Base-by-base conservation (phyloP, 1,140 invertebrate genomes). In the Drosophila pseudoananassae region DNA sequence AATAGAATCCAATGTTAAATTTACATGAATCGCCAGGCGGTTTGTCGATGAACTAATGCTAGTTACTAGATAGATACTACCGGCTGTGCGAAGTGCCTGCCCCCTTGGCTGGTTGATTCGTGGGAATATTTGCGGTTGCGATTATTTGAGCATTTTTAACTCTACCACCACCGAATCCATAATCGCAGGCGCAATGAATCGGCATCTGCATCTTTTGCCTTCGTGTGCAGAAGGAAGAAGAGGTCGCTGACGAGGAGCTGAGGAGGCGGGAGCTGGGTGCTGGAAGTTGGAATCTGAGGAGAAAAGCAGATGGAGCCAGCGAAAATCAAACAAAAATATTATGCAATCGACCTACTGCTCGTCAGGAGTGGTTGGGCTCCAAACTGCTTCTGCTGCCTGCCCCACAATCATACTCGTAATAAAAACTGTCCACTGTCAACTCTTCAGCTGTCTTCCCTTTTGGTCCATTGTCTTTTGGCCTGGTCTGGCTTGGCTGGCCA, bases 341-440 rank as follows among this genome's bases (percentile, higher is more conserved):
- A 75, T 75, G 71, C 71, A 75, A 43, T 17, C 40, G 40, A 17
- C 40, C 53, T 17, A 20, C 43, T 17, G 9, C 1, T 68, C 47
- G 64, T 58, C 71, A 66, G 79, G 59, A 77, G 59, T 55, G 55
- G 65, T 31, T 33, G 52, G 60, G 27, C 40, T 12, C 45, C 52
- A 46, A 73, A 68, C 68, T 59, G 74, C 33, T 36, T 36, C 33
- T 36, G 14, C 40, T 43, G 40, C 5, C 73, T 84, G 73, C 57
- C 70, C 58, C 66, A 71, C 68, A 87, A 87, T 87, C 74, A 87
- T 88, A 46, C 43, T 46, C 43, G 43, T 46, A 87, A 87, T 82
- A 72, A 76, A 84, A 88, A 82, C 75, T 88, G 82, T 87, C 83
- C 82, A 87, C 75, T 87, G 83, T 88, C 83, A 82, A 72, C 83